Conservation (phyloP, 1,140 invertebrate genomes). For the Drosophila punjabiensis region DNA sequence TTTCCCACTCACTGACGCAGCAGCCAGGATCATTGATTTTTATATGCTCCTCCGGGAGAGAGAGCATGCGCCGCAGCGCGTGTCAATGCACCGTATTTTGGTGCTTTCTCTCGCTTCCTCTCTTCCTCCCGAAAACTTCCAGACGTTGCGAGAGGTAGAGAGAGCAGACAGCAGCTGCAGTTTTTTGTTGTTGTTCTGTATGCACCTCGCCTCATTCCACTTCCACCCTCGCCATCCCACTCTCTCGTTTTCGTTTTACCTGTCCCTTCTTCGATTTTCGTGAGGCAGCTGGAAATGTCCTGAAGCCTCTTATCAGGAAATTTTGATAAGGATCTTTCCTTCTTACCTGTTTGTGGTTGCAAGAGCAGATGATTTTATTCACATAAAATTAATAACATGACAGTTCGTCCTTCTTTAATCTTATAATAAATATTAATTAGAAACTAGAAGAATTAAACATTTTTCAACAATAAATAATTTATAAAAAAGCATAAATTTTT, state of each 20-base stretch:
- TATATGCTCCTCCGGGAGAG: constrained; percentile 36
- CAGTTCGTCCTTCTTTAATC: background rate
- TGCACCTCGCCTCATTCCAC: constrained; percentile 9
- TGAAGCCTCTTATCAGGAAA: constrained; percentile 21
- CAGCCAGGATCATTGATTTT: constrained; percentile 77
- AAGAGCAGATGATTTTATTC: constrained; percentile 5
- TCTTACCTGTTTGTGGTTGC: background rate
- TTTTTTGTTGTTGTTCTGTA: constrained; percentile 43
- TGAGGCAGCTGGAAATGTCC: constrained; percentile 23
- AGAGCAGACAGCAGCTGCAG: constrained; percentile 64
- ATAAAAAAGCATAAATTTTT: too few relatives aligned
- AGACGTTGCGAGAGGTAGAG: constrained; percentile 21
- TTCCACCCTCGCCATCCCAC: constrained; percentile 1
- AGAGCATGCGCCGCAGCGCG: constrained; percentile 63
- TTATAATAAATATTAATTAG: too few relatives aligned
- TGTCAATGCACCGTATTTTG: constrained; percentile 75
- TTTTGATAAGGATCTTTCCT: constrained; percentile 3
- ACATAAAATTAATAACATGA: background rate
- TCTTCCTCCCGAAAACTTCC: background rate
- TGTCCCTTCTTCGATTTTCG: constrained; percentile 7
- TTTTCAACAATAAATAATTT: background rate
- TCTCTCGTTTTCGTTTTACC: constrained; percentile 23
- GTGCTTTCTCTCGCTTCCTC: constrained; percentile 4
- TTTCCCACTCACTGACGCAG: constrained; percentile 42
- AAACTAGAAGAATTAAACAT: background rate